Base-by-base conservation (phyloP, 1,140 invertebrate species). In the Drosophila ananassae region DNA sequence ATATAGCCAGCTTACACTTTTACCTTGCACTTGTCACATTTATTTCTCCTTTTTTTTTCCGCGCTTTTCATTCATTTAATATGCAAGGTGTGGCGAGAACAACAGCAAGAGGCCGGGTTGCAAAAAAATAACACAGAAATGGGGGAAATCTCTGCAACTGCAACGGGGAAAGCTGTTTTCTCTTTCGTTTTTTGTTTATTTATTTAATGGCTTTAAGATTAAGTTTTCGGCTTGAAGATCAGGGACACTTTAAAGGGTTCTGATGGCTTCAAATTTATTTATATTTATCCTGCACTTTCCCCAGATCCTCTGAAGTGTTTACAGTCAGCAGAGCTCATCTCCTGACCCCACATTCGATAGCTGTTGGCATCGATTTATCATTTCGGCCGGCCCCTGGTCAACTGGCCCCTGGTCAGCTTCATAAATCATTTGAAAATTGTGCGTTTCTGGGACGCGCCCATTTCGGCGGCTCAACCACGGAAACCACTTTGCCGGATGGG, bases 21-120 rank as follows among this genome's bases (percentile, higher is more conserved):
- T 81, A 81, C 79, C 81, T 81, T 81, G 74, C 79, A 81, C 79
- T 81, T 81, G 79, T 77, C 79, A 78, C 79, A 82, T 58, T 64
- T 58, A 73, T 73, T 68, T 67, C 68, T 34, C 50, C 41, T 17
- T 46, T 59, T 62, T 62, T 62, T 41, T 60, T 59, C 63, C 67
- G 56, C 50, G 58, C 41, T 61, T 78, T 78, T 73, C 68, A 41
- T 41, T 41, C 68, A 44, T 44, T 44, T 51, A 56, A 68, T 57
- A 78, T 83, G 69, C 58, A 74, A 71, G 58, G 21, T 47, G 50
- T 32, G 52, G 57, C 34, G 41, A 44, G 53, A 73, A 60, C 52
- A 59, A 67, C 52, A 54, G 39, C 41, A 21, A 44, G 34, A 44
- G 41, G 41, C 41, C 17, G 13, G 17, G 17, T 1, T 44, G 41